phyloP scores from a whole-genome alignment of 1,140 invertebrate genomes.

The Drosophila bocqueti region DNA sequence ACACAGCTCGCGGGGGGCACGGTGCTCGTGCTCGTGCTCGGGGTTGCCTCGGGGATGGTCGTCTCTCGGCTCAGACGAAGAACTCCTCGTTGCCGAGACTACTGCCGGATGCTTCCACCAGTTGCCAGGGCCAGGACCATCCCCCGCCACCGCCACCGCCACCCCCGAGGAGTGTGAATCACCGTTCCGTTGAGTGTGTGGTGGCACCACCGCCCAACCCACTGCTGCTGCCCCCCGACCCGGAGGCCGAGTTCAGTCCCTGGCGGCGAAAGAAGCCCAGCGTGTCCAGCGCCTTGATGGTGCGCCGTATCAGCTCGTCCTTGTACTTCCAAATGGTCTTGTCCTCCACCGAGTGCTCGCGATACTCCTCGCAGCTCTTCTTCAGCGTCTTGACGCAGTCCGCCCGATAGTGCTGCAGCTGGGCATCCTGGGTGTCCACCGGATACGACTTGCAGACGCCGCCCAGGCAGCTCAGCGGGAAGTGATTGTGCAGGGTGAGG shows the following conservation, averaged over 20 bases:
- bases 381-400: conserved; percentile 96
- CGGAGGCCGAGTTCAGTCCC: conserved; percentile 30
- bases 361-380: conserved; percentile 93
- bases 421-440: conserved; percentile 92
- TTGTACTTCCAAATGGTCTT: conserved; percentile 95
- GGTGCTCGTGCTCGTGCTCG: not conserved
- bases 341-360: conserved; percentile 93
- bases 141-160: conserved; percentile 18
- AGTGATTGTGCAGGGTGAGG: conserved; percentile 96
- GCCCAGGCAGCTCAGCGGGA: conserved; percentile 94
- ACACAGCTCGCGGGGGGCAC: not conserved
- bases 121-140: conserved; percentile 70
- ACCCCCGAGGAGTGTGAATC: conserved; percentile 69
- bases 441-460: conserved; percentile 94
- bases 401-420: conserved; percentile 96
- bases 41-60: no score
- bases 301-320: conserved; percentile 89
- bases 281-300: conserved; percentile 89
- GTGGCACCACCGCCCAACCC: conserved; percentile 59
- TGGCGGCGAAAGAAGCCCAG: conserved; percentile 89
- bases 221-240: conserved; percentile 57
- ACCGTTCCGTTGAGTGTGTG: conserved; percentile 81
- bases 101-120: conserved; percentile 55
- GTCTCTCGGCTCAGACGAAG: conserved; percentile 50
- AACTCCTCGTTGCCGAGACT: conserved; percentile 72